phyloP scores from a whole-genome alignment of 2,797 vertebrate genomes.

The Halcyon chelicuti region DNA sequence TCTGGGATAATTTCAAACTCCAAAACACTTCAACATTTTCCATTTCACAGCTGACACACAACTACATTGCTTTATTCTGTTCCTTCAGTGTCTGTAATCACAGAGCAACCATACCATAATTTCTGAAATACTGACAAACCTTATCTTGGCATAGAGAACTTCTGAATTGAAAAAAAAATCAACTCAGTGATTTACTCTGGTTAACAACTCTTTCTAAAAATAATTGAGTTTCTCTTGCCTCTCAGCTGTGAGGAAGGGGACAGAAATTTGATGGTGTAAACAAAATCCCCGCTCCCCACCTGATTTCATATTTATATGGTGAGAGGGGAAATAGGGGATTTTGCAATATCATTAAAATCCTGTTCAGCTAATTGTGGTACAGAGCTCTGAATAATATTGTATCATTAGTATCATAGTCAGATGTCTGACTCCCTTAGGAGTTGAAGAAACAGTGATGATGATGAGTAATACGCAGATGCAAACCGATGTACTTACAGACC shows the following conservation, averaged over 20 bases:
- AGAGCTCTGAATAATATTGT: neutral
- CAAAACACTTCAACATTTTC: neutral
- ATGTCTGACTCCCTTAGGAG: neutral
- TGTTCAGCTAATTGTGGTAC: neutral
- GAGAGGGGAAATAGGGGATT: neutral
- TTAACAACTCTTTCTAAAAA: neutral
- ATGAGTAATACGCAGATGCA: neutral
- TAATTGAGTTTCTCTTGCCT: neutral
- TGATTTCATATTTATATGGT: neutral
- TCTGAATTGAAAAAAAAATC: neutral
- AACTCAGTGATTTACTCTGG: neutral
- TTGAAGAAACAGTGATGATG: neutral
- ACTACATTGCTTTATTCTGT: neutral
- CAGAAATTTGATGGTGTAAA: neutral
- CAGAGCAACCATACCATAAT: neutral
- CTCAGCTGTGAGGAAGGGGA: neutral
- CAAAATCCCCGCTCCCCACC: accelerated
- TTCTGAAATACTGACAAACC: neutral
- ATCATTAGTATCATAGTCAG: neutral
- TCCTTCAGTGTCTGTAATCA: neutral
- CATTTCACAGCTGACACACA: neutral
- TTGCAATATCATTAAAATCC: neutral
- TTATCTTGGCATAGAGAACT: neutral
- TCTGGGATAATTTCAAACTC: neutral
- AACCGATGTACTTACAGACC: neutral